phyloP scores from a whole-genome alignment of 2,113 vertebrate genomes.

The Menidia beryllina region DNA sequence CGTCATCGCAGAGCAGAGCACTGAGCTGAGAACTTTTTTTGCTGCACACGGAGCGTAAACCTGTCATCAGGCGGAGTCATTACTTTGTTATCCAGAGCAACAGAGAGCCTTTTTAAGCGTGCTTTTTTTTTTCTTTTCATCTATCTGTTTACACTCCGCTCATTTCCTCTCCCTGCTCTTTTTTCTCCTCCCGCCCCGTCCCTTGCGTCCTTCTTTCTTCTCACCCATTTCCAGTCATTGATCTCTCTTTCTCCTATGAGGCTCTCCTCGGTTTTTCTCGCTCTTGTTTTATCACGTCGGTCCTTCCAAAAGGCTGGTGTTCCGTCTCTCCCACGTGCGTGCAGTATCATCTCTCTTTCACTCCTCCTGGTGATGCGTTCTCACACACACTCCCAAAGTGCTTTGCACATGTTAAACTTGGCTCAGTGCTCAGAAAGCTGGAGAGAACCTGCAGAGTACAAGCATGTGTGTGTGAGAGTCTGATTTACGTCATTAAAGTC shows the following conservation, averaged over 20 bases:
- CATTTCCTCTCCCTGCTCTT: background rate
- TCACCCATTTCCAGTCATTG: slow-evolving; percentile 14
- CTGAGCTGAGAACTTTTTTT: slow-evolving; percentile 48
- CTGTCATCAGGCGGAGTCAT: slow-evolving; percentile 63
- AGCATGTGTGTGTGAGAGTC: background rate
- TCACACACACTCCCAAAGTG: slow-evolving; percentile 20
- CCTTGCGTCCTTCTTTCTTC: background rate
- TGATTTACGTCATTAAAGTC: slow-evolving; percentile 13
- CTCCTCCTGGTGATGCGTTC: slow-evolving; percentile 15
- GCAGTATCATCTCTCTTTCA: slow-evolving; percentile 14
- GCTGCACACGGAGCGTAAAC: slow-evolving; percentile 52
- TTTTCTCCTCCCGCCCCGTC: background rate
- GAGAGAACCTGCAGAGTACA: slow-evolving; percentile 20
- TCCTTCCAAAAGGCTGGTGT: slow-evolving; percentile 20
- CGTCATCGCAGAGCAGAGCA: slow-evolving; percentile 25
- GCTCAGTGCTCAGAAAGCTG: slow-evolving; percentile 24
- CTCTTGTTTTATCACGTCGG: slow-evolving; percentile 23
- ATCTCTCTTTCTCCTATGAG: slow-evolving; percentile 12
- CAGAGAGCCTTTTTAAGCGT: background rate
- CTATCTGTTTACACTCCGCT: slow-evolving; percentile 45
- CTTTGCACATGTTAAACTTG: slow-evolving; percentile 55
- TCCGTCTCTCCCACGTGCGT: slow-evolving; percentile 14
- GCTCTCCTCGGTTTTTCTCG: background rate
- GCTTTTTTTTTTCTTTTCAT: slow-evolving; percentile 28
- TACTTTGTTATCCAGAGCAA: slow-evolving; percentile 58